These are phyloP conservation scores for Periophthalmus modestus DNA, from an alignment of 2,113 vertebrate species.

Conservation along the genomic window DNA sequence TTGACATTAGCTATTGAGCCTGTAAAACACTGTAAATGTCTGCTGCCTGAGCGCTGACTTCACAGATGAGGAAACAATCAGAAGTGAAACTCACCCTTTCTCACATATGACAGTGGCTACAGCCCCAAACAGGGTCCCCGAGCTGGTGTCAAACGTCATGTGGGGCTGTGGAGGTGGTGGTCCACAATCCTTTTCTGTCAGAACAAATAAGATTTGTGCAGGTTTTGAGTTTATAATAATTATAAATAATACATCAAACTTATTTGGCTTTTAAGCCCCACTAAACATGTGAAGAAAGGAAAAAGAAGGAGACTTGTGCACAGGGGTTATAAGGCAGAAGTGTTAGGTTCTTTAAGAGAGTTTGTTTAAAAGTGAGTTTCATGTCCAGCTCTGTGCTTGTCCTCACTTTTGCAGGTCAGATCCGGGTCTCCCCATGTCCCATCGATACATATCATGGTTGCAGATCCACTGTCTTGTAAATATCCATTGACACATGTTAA, in stretches of 20 bases:
- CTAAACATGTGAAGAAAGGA: too few relatives aligned
- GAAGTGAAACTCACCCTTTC: constrained; percentile 61
- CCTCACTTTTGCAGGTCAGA: constrained; percentile 66
- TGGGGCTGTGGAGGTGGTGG: not conserved
- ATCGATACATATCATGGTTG: constrained; percentile 16
- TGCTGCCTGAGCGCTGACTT: not conserved
- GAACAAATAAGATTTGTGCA: not conserved
- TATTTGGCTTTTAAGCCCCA: too few relatives aligned
- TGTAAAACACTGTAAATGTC: not conserved
- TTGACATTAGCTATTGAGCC: not conserved
- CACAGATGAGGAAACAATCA: not conserved
- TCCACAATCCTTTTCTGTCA: constrained; percentile 71
- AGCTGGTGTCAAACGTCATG: not conserved
- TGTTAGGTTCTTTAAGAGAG: too few relatives aligned
- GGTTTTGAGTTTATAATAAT: not conserved
- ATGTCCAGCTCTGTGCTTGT: not conserved
- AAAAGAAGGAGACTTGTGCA: not conserved
- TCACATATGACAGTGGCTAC: constrained; percentile 25
- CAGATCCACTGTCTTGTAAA: constrained; percentile 17
- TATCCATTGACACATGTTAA: constrained; percentile 57
- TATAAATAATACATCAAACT: too few relatives aligned
- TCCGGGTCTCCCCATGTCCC: constrained; percentile 43
- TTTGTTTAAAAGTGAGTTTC: not conserved
- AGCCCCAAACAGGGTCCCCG: constrained; percentile 59
- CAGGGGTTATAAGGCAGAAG: not conserved